Evolutionary conservation across 2,113 vertebrate genomes (phyloP).

Genomic region (Alosa alosa): DNA sequence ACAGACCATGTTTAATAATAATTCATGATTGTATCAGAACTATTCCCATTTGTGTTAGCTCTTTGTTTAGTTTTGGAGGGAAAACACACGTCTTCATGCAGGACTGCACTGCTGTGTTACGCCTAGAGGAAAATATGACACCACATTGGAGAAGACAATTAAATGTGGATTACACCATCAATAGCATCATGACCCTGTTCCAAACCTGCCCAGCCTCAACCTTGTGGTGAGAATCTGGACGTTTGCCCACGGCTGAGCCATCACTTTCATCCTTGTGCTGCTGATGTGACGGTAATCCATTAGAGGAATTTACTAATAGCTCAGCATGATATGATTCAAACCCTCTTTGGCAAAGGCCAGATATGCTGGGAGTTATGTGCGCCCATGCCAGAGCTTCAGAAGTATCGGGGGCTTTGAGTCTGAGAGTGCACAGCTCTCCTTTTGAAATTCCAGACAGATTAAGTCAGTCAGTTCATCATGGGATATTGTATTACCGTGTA

Average conservation of each 20-base stretch:
- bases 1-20: background rate
- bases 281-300: slow-evolving; percentile 64
- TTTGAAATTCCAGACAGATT: background rate
- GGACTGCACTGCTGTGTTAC: background rate
- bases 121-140: slow-evolving; percentile 55
- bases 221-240: slow-evolving; percentile 60
- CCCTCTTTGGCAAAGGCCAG: slow-evolving; percentile 49
- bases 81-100: slow-evolving; percentile 41
- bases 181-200: slow-evolving; percentile 42
- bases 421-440: background rate
- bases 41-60: slow-evolving; percentile 47
- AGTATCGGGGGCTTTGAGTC: background rate
- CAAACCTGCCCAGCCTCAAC: background rate
- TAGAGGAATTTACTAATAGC: slow-evolving; percentile 66
- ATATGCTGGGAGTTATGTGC: slow-evolving; percentile 39
- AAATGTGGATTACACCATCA: slow-evolving; percentile 64
- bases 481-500: slow-evolving; percentile 1
- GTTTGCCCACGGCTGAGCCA: slow-evolving; percentile 58
- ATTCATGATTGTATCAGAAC: slow-evolving; percentile 57
- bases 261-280: slow-evolving; percentile 54
- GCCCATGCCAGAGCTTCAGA: slow-evolving; percentile 24
- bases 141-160: slow-evolving; percentile 61
- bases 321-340: slow-evolving; percentile 54
- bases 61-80: slow-evolving; percentile 45
- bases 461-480: background rate